Evolutionary conservation across 1,140 invertebrate species (phyloP), one percentile per base, ranked within the genome.

Genomic region (Caenorhabditis inopinata): DNA sequence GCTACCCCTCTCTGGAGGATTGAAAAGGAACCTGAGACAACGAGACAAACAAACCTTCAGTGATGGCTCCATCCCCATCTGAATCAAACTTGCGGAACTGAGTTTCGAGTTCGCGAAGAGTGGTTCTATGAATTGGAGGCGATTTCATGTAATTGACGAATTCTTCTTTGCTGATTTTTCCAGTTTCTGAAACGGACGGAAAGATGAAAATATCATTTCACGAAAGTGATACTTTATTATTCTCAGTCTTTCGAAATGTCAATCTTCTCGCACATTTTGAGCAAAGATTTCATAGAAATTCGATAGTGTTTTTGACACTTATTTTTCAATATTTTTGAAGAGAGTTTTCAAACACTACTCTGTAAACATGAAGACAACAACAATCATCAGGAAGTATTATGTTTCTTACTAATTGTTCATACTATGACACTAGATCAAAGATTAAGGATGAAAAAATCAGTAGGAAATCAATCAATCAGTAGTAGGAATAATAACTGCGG

Each of bases 151-250:
- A 87, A 16, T 81, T 82, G 21, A 87, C 82, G 49, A 87, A 87
- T 16, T 86, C 85, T 73, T 85, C 82, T 78, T 86, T 88, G 78
- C 83, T 83, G 35, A 87, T 87, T 82, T 87, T 86, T 16, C 86
- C 86, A 11, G 82, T 80, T 29, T 87, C 86, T 87, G 78, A 11
- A 47, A 48, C 3, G n/a, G 32, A 73, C 27, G 16, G 23, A 74
- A 75, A 49, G 7, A 75, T 48, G 16, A 35, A 49, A 74, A 16
- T 5, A 74, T 32, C 18, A 73, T n/a, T n/a, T 14, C 14, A 42
- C 25, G 23, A 25, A 74, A 47, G 16, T 12, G 47, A 75, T 47
- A 48, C 29, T 21, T 18, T 49, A 21, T 14, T 32, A 25, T 75
- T 75, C 47, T 75, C 9, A 48, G 18, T 12, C 9, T 35, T 48